Evolutionary conservation across 2,888 invertebrate genomes (phyloP), one percentile per base, ranked within the genome.

Genomic region (Archips xylosteana): DNA sequence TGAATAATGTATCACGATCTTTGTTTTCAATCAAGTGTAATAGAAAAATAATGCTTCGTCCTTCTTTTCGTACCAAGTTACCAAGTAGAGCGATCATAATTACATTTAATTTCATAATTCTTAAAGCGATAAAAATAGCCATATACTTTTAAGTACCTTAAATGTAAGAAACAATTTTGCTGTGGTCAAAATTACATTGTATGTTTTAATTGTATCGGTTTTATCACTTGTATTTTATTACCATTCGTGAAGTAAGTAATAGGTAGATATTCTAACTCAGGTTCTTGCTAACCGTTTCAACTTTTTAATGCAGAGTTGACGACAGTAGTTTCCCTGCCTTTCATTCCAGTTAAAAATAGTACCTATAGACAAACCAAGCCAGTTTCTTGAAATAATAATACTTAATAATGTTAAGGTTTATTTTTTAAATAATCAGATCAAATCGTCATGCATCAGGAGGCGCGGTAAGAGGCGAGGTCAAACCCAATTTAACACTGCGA

Each of bases 391-490:
- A 54, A 54, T 6, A 54, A 9, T 54, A 45, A 13, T 4, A 36
- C 2, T 3, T 36, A 36, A 36, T 36, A 36, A 36, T 36, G 6
- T 15, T 45, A 23, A 47, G 45, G 63, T 63, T 63, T n/a, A n/a
- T n/a, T 70, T 45, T 51, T 70, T 32, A 47, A 42, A 47, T 69
- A 64, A 73, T 73, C 68, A 59, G 59, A 64, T 73, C 69, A 67
- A 72, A 34, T 42, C 69, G 73, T 73, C 73, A 73, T 73, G 73
- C 73, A 69, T 34, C 63, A 69, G 69, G 47, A 49, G 73, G 39
- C 69, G 63, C 69, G 69, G 69, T 64, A 73, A 71, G 34, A 36
- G 73, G 47, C 73, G 64, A 73, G 73, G 73, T 73, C 73, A 59
- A 10, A 39, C 49, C 68, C 36, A 34, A 69, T 69, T 73, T 73